These are phyloP conservation scores for Zele albiditarsus DNA, from an alignment of 2,888 invertebrate species.

Conservation along the genomic window DNA sequence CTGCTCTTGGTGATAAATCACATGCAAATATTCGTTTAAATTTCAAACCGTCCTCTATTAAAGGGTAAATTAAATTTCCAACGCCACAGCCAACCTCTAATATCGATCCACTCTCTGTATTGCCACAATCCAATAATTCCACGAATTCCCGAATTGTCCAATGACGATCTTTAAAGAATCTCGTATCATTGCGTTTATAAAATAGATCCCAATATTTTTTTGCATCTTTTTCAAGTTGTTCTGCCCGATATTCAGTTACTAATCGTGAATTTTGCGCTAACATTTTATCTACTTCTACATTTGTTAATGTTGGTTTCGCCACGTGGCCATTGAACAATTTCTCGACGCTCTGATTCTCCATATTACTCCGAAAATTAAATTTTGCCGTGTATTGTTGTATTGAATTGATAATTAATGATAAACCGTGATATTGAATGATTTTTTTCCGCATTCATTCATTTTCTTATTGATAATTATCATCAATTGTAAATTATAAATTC, in stretches of 20 bases:
- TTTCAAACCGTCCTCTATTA: slow-evolving; percentile 83
- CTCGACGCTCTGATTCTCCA: slow-evolving; percentile 51
- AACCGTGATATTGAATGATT: background rate
- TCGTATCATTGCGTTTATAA: slow-evolving; percentile 94
- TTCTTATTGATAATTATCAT: too few relatives aligned
- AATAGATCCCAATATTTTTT: slow-evolving; percentile 96
- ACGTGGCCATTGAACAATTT: slow-evolving; percentile 61
- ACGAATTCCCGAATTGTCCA: slow-evolving; percentile 97
- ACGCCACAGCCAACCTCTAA: slow-evolving; percentile 97
- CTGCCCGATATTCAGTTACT: slow-evolving; percentile 83
- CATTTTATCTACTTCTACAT: slow-evolving; percentile 78
- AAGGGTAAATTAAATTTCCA: slow-evolving; percentile 95
- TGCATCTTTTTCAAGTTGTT: slow-evolving; percentile 86
- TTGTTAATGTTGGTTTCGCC: slow-evolving; percentile 75
- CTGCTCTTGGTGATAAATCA: slow-evolving; percentile 93
- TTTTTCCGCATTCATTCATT: background rate
- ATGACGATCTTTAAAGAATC: slow-evolving; percentile 95
- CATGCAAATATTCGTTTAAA: slow-evolving; percentile 84
- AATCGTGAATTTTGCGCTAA: slow-evolving; percentile 81
- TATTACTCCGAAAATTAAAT: slow-evolving; percentile 27
- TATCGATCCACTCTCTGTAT: slow-evolving; percentile 73
- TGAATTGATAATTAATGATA: background rate
- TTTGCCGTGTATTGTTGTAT: background rate
- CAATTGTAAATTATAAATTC: background rate
- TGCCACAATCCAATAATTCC: slow-evolving; percentile 80